These are phyloP conservation scores for Lepeophtheirus nordmannii DNA, from an alignment of 2,888 invertebrate genomes.

Conservation along the genomic window DNA sequence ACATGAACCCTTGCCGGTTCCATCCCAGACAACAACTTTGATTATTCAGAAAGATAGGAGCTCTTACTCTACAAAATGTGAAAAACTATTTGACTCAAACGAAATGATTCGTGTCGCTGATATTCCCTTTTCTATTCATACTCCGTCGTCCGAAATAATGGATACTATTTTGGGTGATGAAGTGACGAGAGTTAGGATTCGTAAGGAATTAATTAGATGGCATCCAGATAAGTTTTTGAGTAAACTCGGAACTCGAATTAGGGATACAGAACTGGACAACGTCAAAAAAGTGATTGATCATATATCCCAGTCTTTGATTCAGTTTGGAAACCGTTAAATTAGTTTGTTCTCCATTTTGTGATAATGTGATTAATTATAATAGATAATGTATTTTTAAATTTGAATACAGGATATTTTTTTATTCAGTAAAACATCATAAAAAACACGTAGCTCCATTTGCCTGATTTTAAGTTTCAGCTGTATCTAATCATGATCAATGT, in stretches of 20 bases:
- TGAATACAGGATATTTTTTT: not conserved
- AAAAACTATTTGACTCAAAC: conserved; percentile 7
- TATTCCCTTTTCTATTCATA: conserved; percentile 3
- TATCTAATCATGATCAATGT: too few species aligned
- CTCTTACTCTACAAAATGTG: not conserved
- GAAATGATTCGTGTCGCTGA: not conserved
- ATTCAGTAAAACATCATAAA: too few species aligned
- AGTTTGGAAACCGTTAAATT: not conserved
- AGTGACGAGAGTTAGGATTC: not conserved
- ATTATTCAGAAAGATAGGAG: not conserved
- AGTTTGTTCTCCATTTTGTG: too few species aligned
- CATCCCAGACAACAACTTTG: not conserved
- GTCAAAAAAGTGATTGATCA: conserved; percentile 1
- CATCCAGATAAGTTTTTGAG: conserved; percentile 22
- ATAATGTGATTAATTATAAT: not conserved
- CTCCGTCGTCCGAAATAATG: not conserved
- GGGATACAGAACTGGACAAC: not conserved
- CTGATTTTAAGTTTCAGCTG: too few species aligned
- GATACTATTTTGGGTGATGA: not conserved
- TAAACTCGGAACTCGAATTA: not conserved
- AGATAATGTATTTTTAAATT: not conserved
- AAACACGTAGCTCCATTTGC: too few species aligned
- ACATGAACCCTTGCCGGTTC: not conserved
- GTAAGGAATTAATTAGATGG: conserved; percentile 13
- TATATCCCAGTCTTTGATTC: conserved; percentile 11